Conservation (phyloP, 2,797 vertebrate species). For the Tamandua tetradactyla region DNA sequence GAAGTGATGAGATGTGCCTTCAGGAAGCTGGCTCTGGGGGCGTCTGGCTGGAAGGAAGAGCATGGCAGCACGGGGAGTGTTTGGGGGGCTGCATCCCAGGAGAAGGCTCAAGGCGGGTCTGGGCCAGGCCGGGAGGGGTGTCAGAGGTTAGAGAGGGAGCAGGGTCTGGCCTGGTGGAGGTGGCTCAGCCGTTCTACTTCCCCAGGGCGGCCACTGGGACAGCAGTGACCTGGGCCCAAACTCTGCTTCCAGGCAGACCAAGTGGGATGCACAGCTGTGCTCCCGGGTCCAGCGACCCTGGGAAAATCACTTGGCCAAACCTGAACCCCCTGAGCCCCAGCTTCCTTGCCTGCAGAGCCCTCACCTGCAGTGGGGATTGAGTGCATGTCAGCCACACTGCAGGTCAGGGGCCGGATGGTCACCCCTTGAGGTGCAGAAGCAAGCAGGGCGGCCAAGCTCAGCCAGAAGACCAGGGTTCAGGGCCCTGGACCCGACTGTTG, state of each 20-base stretch:
- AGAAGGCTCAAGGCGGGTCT: rapidly evolving
- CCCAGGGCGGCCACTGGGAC: rapidly evolving
- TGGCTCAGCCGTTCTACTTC: not conserved
- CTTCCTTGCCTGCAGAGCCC: rapidly evolving
- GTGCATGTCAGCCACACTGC: no score
- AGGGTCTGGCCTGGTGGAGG: not conserved
- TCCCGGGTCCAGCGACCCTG: rapidly evolving
- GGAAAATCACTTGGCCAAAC: not conserved
- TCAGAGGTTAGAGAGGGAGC: no score
- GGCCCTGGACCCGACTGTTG: no score
- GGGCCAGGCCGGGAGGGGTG: not conserved
- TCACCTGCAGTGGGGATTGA: not conserved
- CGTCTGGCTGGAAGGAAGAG: no score
- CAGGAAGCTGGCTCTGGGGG: not conserved
- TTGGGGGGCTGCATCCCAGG: not conserved
- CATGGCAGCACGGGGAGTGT: no score
- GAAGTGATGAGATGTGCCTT: not conserved
- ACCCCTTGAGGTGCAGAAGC: rapidly evolving
- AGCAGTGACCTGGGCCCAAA: not conserved
- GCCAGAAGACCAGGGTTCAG: no score
- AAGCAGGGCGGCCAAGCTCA: no score
- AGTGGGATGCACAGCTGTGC: no score
- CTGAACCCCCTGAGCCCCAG: not conserved
- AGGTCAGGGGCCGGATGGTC: rapidly evolving
- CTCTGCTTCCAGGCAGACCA: not conserved